A percentile compares a stretch with the other conserved stretches of the same genome.
These are phyloP conservation scores for Ptilorrhoa leucosticta DNA, from an alignment of 2,113 vertebrate genomes.

Conservation along the genomic window DNA sequence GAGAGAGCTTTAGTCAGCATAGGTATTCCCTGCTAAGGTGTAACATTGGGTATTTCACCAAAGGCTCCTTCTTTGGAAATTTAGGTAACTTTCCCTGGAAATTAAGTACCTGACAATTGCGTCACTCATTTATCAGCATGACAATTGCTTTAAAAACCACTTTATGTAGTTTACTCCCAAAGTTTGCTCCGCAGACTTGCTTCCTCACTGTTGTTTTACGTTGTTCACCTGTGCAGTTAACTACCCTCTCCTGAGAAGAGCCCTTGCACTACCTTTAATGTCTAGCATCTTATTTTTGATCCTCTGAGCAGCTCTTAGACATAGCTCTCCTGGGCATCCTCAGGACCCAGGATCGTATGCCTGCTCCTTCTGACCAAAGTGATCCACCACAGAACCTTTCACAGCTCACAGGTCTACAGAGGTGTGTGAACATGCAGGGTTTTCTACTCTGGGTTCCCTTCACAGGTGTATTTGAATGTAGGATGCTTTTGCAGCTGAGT, in stretches of 20 bases:
- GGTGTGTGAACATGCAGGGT: background rate
- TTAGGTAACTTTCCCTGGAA: background rate
- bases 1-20: background rate
- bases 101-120: background rate
- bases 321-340: background rate
- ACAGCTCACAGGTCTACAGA: background rate
- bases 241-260: background rate
- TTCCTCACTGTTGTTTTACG: background rate
- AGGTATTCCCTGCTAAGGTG: background rate
- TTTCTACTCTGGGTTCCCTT: background rate
- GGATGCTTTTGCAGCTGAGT: background rate
- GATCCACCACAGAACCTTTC: background rate
- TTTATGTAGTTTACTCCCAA: background rate
- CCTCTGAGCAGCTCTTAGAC: background rate
- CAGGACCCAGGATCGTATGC: background rate
- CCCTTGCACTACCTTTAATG: background rate
- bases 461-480: background rate
- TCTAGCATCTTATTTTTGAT: background rate
- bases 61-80: background rate
- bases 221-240: background rate
- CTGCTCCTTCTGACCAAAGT: background rate
- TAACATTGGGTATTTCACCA: background rate
- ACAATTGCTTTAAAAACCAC: background rate
- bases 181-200: background rate
- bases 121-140: background rate